Percentiles rank a stretch among this genome's conserved stretches.
Conservation (phyloP, 1,140 invertebrate genomes). For the Diachasmimorpha longicaudata region DNA sequence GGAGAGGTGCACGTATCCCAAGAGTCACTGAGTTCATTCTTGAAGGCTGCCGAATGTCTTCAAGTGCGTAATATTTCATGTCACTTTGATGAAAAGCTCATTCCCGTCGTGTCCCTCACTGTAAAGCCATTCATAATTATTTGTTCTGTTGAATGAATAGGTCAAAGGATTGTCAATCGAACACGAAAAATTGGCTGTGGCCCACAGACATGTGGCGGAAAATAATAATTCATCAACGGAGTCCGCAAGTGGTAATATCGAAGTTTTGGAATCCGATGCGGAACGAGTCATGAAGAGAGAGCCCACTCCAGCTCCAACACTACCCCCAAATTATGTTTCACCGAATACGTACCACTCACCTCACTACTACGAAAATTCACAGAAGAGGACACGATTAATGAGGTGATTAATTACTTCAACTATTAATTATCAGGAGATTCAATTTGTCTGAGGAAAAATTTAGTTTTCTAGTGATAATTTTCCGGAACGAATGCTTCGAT, state of each 20-base stretch:
- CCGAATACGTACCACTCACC: slow-evolving; percentile 49
- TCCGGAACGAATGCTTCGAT: too few species aligned
- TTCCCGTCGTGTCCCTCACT: too few species aligned
- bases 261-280: slow-evolving; percentile 28
- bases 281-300: slow-evolving; percentile 49
- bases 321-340: slow-evolving; percentile 50
- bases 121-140: background rate
- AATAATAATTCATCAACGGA: slow-evolving; percentile 54
- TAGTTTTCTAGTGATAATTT: too few species aligned
- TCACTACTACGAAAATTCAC: slow-evolving; percentile 58
- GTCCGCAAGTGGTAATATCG: slow-evolving; percentile 28
- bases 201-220: slow-evolving; percentile 66
- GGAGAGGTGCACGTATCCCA: slow-evolving; percentile 90
- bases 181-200: slow-evolving; percentile 75
- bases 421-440: background rate
- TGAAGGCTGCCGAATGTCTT: slow-evolving; percentile 88
- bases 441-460: background rate
- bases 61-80: slow-evolving; percentile 66
- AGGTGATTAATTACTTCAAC: slow-evolving; percentile 43
- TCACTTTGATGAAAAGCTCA: slow-evolving; percentile 21
- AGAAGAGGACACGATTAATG: slow-evolving; percentile 59
- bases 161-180: slow-evolving; percentile 81
- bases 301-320: slow-evolving; percentile 61
- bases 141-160: slow-evolving; percentile 48
- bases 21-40: slow-evolving; percentile 85